A percentile compares a stretch with the other conserved stretches of the same genome.
phyloP scores from a whole-genome alignment of 2,888 invertebrate genomes.

The Azorinus chamasolen region DNA sequence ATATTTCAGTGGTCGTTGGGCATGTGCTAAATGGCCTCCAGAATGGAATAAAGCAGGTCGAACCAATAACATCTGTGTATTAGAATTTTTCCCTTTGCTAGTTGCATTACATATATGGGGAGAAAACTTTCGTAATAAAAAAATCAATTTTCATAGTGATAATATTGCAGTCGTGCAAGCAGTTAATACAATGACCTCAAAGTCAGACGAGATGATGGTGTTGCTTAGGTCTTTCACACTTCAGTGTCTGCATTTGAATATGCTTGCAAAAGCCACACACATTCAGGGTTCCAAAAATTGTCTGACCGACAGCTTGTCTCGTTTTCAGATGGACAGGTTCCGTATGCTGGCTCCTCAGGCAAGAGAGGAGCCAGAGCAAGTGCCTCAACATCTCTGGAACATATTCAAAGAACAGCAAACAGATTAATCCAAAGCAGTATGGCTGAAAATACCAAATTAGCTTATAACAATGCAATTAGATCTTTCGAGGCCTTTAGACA shows the following conservation, averaged over 20 bases:
- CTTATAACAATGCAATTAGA: background rate
- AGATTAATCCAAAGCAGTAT: no score
- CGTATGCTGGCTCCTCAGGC: background rate
- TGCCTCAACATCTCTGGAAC: slow-evolving; percentile 5
- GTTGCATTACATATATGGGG: slow-evolving; percentile 9
- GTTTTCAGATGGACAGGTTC: background rate
- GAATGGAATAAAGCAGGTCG: slow-evolving; percentile 2
- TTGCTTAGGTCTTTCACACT: background rate
- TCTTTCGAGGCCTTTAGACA: background rate
- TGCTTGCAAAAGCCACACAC: slow-evolving; percentile 1
- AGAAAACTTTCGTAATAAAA: slow-evolving; percentile 3
- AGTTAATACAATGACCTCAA: slow-evolving; percentile 21
- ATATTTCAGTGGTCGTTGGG: slow-evolving; percentile 14
- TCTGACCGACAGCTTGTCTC: slow-evolving; percentile 3
- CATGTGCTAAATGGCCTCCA: slow-evolving; percentile 7
- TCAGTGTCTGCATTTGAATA: background rate
- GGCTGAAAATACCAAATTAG: background rate
- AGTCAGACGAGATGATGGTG: slow-evolving; percentile 8
- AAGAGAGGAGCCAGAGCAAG: background rate
- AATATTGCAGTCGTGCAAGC: slow-evolving; percentile 4
- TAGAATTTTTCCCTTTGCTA: no score
- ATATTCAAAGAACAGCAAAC: background rate
- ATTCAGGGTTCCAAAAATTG: slow-evolving; percentile 1
- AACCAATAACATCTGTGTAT: slow-evolving; percentile 10
- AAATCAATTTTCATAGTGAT: slow-evolving; percentile 11